phyloP scores from a whole-genome alignment of 2,888 invertebrate species.

The Auanema freiburgensis region DNA sequence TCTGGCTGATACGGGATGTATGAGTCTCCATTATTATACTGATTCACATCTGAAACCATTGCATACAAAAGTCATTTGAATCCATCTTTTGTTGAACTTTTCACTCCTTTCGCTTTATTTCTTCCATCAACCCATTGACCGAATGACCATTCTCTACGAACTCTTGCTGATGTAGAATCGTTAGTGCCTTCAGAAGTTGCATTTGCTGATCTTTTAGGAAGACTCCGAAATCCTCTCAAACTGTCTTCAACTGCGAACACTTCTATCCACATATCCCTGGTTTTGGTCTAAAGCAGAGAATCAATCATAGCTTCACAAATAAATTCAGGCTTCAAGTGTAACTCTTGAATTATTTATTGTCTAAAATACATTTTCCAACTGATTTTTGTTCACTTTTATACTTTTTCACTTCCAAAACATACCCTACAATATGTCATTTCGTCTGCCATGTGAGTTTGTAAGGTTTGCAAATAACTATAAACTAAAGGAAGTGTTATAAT shows the following conservation, averaged over 20 bases:
- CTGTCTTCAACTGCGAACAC: slow-evolving; percentile 36
- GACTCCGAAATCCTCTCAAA: slow-evolving; percentile 21
- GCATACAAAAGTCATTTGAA: neutral
- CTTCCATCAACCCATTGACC: slow-evolving; percentile 37
- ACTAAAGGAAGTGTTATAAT: slow-evolving; percentile 61
- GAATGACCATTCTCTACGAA: slow-evolving; percentile 41
- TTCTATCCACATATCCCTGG: slow-evolving; percentile 43
- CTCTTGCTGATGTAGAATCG: slow-evolving; percentile 14
- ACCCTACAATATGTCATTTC: slow-evolving; percentile 63
- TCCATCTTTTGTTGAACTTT: neutral
- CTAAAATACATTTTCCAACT: neutral
- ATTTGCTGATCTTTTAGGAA: slow-evolving; percentile 31
- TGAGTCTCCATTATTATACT: slow-evolving; percentile 14
- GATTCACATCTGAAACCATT: slow-evolving; percentile 14
- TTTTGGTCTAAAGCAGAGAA: slow-evolving; percentile 28
- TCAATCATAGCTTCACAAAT: neutral
- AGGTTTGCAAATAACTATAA: slow-evolving; percentile 59
- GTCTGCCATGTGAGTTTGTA: slow-evolving; percentile 57
- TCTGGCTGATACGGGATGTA: slow-evolving; percentile 14
- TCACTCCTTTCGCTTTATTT: slow-evolving; percentile 17
- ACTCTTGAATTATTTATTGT: neutral
- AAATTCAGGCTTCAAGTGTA: slow-evolving; percentile 12
- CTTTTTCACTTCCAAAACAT: neutral
- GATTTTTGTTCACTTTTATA: neutral
- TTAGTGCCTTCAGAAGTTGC: slow-evolving; percentile 16